phyloP scores from a whole-genome alignment of 2,888 invertebrate genomes.

The Lasioglossum villosulum region DNA sequence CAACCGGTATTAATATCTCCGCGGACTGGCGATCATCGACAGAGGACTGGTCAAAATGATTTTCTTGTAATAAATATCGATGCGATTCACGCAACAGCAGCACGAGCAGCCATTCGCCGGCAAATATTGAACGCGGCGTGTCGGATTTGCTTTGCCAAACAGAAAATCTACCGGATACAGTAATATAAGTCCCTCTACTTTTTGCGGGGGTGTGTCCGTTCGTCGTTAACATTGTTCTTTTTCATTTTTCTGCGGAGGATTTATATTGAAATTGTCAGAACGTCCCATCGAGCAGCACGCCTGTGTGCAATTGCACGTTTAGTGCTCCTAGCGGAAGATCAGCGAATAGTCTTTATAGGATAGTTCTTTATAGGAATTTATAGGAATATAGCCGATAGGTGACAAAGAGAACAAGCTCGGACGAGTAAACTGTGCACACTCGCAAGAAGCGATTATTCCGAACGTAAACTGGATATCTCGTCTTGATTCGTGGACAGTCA shows the following conservation, averaged over 20 bases:
- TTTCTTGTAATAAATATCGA: slow-evolving; percentile 47
- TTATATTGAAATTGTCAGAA: too few relatives aligned
- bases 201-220: not conserved
- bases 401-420: too few relatives aligned
- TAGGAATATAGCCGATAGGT: too few relatives aligned
- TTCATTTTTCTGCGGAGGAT: not conserved
- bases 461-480: not conserved
- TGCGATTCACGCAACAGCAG: slow-evolving; percentile 10
- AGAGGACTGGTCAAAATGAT: slow-evolving; percentile 16
- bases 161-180: slow-evolving; percentile 7
- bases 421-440: not conserved
- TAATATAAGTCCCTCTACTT: not conserved
- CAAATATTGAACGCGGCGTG: slow-evolving; percentile 33
- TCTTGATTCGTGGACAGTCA: not conserved
- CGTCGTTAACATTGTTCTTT: not conserved
- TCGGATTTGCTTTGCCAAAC: slow-evolving; percentile 1
- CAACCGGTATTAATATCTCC: slow-evolving; percentile 43
- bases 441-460: not conserved
- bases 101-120: not conserved
- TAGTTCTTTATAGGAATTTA: too few relatives aligned
- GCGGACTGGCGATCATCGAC: slow-evolving; percentile 2
- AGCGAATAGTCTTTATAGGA: too few relatives aligned
- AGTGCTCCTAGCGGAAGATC: too few relatives aligned
- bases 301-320: too few relatives aligned
- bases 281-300: too few relatives aligned